phyloP scores from a whole-genome alignment of 1,140 invertebrate genomes.

The Sweltsa coloradensis region DNA sequence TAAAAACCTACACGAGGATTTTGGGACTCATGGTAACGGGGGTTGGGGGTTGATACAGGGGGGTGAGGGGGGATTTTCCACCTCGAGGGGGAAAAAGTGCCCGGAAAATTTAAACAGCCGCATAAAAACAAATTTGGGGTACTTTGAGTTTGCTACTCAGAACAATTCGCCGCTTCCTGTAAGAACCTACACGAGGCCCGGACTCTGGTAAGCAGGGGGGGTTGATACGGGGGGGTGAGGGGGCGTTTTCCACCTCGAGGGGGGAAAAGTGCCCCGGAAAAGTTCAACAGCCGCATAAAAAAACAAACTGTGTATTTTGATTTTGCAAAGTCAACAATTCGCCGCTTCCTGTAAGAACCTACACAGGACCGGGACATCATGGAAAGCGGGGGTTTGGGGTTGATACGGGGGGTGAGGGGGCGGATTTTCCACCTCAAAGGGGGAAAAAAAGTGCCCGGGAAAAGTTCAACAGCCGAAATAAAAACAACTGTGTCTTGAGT shows the following conservation, averaged over 20 bases:
- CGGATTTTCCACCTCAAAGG: constrained; percentile 91
- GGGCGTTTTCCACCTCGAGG: constrained; percentile 92
- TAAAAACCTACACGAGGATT: constrained; percentile 92
- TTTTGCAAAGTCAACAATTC: constrained; percentile 88
- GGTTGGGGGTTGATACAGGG: too few relatives aligned
- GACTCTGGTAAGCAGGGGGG: constrained; percentile 72
- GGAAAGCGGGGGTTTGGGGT: too few relatives aligned
- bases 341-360: constrained; percentile 93
- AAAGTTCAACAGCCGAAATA: constrained; percentile 97
- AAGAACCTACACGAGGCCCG: constrained; percentile 95
- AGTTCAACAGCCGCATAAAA: constrained; percentile 95
- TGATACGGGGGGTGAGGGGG: too few relatives aligned
- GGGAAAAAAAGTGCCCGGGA: constrained; percentile 95
- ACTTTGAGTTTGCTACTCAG: too few relatives aligned
- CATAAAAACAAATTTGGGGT: too few relatives aligned
- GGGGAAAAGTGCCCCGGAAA: constrained; percentile 94
- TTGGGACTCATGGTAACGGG: constrained; percentile 91
- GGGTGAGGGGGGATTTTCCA: too few relatives aligned
- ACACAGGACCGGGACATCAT: constrained; percentile 89
- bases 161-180: constrained; percentile 90
- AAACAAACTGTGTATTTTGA: constrained; percentile 99
- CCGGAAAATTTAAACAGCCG: too few relatives aligned
- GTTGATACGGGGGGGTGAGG: too few relatives aligned
- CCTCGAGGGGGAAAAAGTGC: constrained; percentile 85
- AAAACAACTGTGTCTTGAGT: constrained; percentile 97